phyloP scores from a whole-genome alignment of 2,888 invertebrate species.

The Tholera decimalis region DNA sequence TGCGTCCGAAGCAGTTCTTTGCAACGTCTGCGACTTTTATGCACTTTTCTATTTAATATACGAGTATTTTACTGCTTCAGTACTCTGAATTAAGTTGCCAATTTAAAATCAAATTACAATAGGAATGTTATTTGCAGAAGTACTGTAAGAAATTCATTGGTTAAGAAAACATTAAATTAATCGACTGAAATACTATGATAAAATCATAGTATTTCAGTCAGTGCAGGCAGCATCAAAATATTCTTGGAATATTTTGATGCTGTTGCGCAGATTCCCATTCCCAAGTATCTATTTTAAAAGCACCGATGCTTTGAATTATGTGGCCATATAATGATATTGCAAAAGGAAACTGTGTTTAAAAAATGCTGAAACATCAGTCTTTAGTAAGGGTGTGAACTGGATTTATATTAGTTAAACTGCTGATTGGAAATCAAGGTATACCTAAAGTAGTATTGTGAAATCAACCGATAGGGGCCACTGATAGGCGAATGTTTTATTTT shows the following conservation, averaged over 20 bases:
- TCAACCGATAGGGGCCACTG: too few relatives aligned
- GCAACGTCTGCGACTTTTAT: conserved; percentile 45
- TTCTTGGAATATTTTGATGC: background rate
- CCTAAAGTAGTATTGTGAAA: too few relatives aligned
- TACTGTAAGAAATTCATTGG: background rate
- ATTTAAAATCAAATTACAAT: conserved; percentile 5
- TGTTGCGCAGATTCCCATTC: too few relatives aligned
- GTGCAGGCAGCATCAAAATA: background rate
- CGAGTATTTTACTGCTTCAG: background rate
- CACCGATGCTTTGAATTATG: background rate
- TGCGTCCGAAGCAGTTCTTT: conserved; percentile 65
- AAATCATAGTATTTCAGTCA: too few relatives aligned
- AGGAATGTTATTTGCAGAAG: background rate
- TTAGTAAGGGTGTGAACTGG: background rate
- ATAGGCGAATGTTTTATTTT: too few relatives aligned
- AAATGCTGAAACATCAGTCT: too few relatives aligned
- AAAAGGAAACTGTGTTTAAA: too few relatives aligned
- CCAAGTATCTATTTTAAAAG: background rate
- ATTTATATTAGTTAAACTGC: too few relatives aligned
- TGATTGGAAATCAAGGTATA: too few relatives aligned
- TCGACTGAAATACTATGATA: too few relatives aligned
- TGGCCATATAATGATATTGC: too few relatives aligned
- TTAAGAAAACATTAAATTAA: background rate
- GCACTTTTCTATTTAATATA: conserved; percentile 11
- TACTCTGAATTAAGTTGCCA: background rate